Conservation (phyloP, 2,888 invertebrate species). For the Panorpa germanica region DNA sequence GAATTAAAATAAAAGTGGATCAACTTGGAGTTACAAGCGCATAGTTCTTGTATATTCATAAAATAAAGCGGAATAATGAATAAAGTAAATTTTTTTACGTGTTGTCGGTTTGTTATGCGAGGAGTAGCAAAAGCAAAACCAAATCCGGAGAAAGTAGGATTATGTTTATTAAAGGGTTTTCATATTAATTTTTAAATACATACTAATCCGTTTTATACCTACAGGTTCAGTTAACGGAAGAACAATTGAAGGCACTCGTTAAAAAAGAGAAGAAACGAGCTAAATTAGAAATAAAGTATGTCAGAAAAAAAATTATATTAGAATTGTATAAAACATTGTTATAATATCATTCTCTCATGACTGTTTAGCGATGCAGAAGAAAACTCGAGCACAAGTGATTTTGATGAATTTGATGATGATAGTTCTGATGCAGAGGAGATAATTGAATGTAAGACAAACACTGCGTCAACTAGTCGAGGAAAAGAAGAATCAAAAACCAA, state of each 20-base stretch:
- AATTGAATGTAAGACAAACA: too few species aligned
- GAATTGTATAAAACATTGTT: constrained; percentile 7
- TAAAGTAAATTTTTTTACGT: too few species aligned
- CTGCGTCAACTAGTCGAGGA: too few species aligned
- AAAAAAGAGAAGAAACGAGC: constrained; percentile 42
- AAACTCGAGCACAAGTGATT: constrained; percentile 23
- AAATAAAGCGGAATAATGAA: too few species aligned
- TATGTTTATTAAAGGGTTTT: constrained; percentile 6
- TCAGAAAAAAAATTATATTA: constrained; percentile 8
- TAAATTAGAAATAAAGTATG: constrained; percentile 40
- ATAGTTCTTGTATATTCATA: too few species aligned
- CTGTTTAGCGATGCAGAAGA: too few species aligned
- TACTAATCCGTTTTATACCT: constrained; percentile 13
- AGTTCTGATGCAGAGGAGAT: constrained; percentile 54
- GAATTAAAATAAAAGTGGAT: too few species aligned
- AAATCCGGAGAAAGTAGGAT: constrained; percentile 45
- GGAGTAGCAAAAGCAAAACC: constrained; percentile 53
- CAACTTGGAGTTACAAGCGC: too few species aligned
- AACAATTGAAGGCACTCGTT: constrained; percentile 48
- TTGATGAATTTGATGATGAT: constrained; percentile 46
- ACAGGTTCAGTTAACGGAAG: constrained; percentile 48
- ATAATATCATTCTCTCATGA: too few species aligned
- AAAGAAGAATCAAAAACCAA: too few species aligned
- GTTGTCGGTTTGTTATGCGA: constrained; percentile 47
- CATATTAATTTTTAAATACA: constrained; percentile 7